Base-by-base conservation (phyloP, 2,888 invertebrate genomes). In the Oligia latruncula region DNA sequence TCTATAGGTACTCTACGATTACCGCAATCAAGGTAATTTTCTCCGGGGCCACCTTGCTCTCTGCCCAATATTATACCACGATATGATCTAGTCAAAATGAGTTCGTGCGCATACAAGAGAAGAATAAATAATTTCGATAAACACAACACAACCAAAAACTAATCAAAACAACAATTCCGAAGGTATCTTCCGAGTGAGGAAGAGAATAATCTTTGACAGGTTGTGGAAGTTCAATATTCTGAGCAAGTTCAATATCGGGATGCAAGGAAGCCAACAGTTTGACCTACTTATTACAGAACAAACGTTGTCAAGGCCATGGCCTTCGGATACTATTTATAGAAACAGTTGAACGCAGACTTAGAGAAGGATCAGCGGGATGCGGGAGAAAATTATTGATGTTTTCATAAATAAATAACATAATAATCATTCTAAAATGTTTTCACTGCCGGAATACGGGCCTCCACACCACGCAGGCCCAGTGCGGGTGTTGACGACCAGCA, bases 211-310 rank as follows among this genome's bases (percentile, higher is more conserved):
- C 35, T 55, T 85, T 78, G 75, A 67, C 58, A 40, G 20, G 15
- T 23, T 73, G 46, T 35, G 40, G 29, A 20, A 84, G 70, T 74
- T 74, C 43, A 60, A 77, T 74, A 64, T 84, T 83, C 72, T 52
- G 11, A n/a, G 43, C 73, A 78, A 82, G 62, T 66, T 77, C 58
- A 71, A 68, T 62, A 80, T 60, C 13, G n/a, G 62, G 35, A 86
- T 78, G 76, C 80, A 80, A 70, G 67, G 23, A 29, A 72, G 55
- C 70, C n/a, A 66, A 52, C 74, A 71, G 65, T 78, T 80, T 90
- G 90, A 90, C 90, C 90, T 90, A 90, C 77, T 89, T 89, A 79
- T 78, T 66, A 29, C n/a, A 20, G 60, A 74, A 76, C 40, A 83
- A 81, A 71, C 20, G 43, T 40, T 43, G 65, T 68, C 82, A 89